Evolutionary conservation across 2,888 invertebrate species (phyloP).

Genomic region (Troides aeacus): DNA sequence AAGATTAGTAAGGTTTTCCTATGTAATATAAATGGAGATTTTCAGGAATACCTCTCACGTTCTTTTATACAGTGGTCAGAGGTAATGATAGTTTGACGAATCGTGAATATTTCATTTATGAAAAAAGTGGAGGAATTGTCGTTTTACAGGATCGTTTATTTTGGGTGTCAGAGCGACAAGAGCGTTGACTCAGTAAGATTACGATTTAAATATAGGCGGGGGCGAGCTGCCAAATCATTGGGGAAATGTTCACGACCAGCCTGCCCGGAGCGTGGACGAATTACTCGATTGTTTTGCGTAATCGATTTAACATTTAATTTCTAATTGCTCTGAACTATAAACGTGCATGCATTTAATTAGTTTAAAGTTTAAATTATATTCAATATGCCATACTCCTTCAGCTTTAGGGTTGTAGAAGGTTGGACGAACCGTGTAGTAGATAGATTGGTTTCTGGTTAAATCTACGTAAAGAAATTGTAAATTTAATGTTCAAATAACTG

Average conservation of each 20-base stretch:
- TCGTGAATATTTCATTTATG: constrained; percentile 50
- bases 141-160: constrained; percentile 67
- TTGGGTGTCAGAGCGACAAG: constrained; percentile 65
- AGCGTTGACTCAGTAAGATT: constrained; percentile 78
- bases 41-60: neutral
- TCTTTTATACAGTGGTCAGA: neutral
- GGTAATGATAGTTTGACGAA: constrained; percentile 1
- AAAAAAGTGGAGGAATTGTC: constrained; percentile 60
- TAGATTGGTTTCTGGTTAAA: neutral
- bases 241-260: constrained; percentile 60
- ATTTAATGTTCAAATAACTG: no score
- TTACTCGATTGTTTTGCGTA: constrained; percentile 53
- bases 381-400: neutral
- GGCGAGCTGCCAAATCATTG: constrained; percentile 76
- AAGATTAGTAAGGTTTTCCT: neutral
- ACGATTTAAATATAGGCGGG: constrained; percentile 78
- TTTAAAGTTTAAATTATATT: neutral
- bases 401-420: no score
- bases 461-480: neutral
- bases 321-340: constrained; percentile 23
- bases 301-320: constrained; percentile 32
- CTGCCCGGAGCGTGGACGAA: constrained; percentile 51
- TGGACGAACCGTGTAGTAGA: no score
- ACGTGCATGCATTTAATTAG: neutral
- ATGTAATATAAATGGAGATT: neutral